Base-by-base conservation (phyloP, 2,113 vertebrate species). In the Etheostoma spectabile region DNA sequence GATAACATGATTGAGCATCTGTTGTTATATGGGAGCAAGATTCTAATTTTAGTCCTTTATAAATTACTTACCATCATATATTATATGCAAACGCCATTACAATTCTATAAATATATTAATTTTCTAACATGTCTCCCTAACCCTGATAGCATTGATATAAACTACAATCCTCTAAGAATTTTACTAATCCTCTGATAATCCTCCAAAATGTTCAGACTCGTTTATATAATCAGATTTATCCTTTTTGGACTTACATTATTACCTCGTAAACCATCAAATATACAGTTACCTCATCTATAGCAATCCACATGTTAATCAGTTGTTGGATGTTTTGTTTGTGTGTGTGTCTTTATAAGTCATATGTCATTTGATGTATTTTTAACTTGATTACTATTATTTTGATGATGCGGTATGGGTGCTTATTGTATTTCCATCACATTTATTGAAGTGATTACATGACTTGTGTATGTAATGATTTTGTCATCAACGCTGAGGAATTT, bases 21-120 rank as follows among this genome's bases (percentile, higher is more conserved):
- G 75, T 74, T 82, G 53, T 71, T 82, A 84, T 73, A 27, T 64
- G 55, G 69, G 21, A 22, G 71, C 56, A 52, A 35, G 80, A 77
- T 45, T 76, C 82, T 84, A 67, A 80, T 45, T 85, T 75, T 70
- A 68, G 16, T 33, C 74, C 38, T 19, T 80, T n/a, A 67, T 79
- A 38, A 82, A 75, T 63, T 1, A 48, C 45, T 61, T 65, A 27
- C 3, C 22, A 19, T 38, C 21, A 74, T 71, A 68, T 51, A 67
- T 82, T 14, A 71, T 42, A 60, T 67, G 51, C 5, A 77, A 80
- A 71, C 2, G 19, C 21, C 60, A 56, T 38, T 59, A 67, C 15
- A 22, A 3, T 30, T 60, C 45, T 63, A 63, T 38, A 71, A 77
- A 82, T 70, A 79, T 11, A 83, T 75, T 3, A 0, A 71, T 66